A percentile compares a stretch with the other conserved stretches of the same genome.
phyloP scores from a whole-genome alignment of 2,888 invertebrate genomes.

The Desoria tigrina region DNA sequence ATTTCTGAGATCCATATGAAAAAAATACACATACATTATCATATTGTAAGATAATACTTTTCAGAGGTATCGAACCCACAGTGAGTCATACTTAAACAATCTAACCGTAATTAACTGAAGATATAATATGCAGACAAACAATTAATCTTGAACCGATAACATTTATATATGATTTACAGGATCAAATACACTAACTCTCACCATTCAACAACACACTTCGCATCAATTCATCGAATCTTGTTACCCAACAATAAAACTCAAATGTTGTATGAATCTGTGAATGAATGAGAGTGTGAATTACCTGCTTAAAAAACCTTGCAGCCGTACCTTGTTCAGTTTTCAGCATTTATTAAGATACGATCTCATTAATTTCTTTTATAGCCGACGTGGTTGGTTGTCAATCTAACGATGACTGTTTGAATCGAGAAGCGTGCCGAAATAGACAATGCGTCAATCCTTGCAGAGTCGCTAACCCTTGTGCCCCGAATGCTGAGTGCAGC shows the following conservation, averaged over 20 bases:
- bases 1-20: too few species aligned
- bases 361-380: background rate
- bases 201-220: constrained; percentile 1
- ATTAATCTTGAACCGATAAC: too few species aligned
- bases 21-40: background rate
- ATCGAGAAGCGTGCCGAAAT: constrained; percentile 54
- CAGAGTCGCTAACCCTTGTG: constrained; percentile 55
- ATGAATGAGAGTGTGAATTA: constrained; percentile 33
- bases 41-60: constrained; percentile 13
- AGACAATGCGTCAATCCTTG: constrained; percentile 56
- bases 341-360: background rate
- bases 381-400: constrained; percentile 66
- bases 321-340: too few species aligned
- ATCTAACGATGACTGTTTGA: constrained; percentile 55
- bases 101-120: too few species aligned
- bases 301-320: background rate
- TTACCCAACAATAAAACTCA: constrained; percentile 1
- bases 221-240: background rate
- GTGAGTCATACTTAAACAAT: background rate
- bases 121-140: too few species aligned
- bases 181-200: background rate
- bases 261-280: constrained; percentile 24
- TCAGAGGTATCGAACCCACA: background rate
- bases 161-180: constrained; percentile 4
- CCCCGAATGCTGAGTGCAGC: constrained; percentile 61